These are phyloP conservation scores for Parapsyche elsis DNA, from an alignment of 1,140 invertebrate genomes.

Conservation along the genomic window DNA sequence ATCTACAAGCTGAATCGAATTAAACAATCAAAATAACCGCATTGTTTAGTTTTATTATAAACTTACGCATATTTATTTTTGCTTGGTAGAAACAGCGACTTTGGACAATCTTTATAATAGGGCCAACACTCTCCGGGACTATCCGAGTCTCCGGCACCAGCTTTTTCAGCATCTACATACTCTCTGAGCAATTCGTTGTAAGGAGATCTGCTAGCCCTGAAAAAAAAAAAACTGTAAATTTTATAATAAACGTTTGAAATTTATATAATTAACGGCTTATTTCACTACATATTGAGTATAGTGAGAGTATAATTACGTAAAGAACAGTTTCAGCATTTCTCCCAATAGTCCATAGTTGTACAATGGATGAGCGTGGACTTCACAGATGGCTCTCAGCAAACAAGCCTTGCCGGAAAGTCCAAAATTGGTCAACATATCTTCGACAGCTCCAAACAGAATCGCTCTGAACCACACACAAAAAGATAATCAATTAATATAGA, in stretches of 20 bases:
- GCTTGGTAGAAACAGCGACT: conserved; percentile 77
- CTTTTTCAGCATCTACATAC: conserved; percentile 81
- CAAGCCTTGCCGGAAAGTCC: conserved; percentile 85
- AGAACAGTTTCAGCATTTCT: conserved; percentile 82
- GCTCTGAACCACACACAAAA: conserved; percentile 64
- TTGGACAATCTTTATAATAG: conserved; percentile 84
- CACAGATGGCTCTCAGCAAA: conserved; percentile 83
- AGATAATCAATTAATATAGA: neutral
- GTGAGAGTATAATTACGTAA: conserved; percentile 72
- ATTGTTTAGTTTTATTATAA: too few relatives aligned
- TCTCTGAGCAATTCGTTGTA: conserved; percentile 77
- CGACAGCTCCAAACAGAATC: conserved; percentile 77
- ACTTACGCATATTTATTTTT: conserved; percentile 76
- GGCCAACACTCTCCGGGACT: conserved; percentile 83
- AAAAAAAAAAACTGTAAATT: conserved; percentile 53
- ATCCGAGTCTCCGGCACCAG: conserved; percentile 71
- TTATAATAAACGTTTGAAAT: neutral
- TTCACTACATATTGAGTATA: neutral
- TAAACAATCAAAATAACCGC: neutral
- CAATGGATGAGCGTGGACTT: conserved; percentile 83
- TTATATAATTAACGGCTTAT: too few relatives aligned
- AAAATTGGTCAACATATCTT: conserved; percentile 80
- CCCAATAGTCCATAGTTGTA: conserved; percentile 81
- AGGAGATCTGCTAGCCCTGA: conserved; percentile 82
- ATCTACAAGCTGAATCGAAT: neutral